Evolutionary conservation across 2,113 vertebrate genomes (phyloP), one percentile per base, ranked within the genome.

Genomic region (Dolichallabes microphthalmus): DNA sequence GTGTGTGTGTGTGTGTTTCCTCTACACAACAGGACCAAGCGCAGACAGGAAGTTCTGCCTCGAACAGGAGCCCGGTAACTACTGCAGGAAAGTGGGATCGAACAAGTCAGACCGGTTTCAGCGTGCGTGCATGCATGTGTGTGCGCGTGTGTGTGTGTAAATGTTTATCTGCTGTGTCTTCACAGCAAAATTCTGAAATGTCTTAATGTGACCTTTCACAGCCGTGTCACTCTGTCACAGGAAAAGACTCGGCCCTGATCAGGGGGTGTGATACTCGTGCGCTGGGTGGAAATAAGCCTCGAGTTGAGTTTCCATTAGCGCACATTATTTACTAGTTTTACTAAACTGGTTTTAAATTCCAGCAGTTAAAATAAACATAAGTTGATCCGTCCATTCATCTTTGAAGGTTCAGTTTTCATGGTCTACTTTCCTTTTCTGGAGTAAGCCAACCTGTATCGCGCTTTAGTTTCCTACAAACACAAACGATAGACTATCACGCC

Each of bases 71-170:
- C 10, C n/a, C 74, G n/a, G n/a, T 55, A 76, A 76, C 55, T 30
- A 76, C 10, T 30, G 1, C 10, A 3, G 55, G 17, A 53, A 15
- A 77, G 15, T 0, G n/a, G n/a, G 52, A 32, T 17, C 10, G n/a
- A 66, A 77, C 82, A 35, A 64, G 82, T 52, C 58, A 5, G 39
- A 64, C 73, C 19, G 12, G 82, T 84, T 74, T 53, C 20, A 55
- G 66, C 53, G 12, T 11, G 15, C 17, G 25, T 17, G 39, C 27
- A 66, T 60, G 81, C 60, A 12, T 25, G 27, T 22, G 45, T 69
- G 66, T 69, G 19, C 22, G 68, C 22, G 19, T 71, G 5, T 19
- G 30, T 32, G 27, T 71, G 71, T 75, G 11, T 50, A 52, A 52
- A 75, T 4, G 11, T 2, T 75, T 5, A 22, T 12, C 69, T 7